Evolutionary conservation across 2,888 invertebrate species (phyloP).

Genomic region (Congeria kusceri): DNA sequence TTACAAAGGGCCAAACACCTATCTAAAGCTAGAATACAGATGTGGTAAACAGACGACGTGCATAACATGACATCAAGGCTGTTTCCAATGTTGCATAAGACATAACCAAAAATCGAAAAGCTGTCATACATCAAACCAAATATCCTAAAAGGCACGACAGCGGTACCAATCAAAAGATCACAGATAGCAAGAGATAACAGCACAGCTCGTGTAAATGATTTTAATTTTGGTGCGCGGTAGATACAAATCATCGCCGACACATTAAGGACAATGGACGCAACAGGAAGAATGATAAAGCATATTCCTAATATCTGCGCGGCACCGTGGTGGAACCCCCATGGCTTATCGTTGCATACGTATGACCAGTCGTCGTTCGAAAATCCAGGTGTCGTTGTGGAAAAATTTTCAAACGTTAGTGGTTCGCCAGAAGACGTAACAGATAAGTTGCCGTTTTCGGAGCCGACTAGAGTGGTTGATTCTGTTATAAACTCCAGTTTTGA

Average conservation of each 20-base stretch:
- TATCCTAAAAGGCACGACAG: slow-evolving; percentile 81
- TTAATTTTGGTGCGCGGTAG: slow-evolving; percentile 50
- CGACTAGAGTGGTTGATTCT: too few species aligned
- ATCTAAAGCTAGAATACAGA: slow-evolving; percentile 78
- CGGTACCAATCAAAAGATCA: slow-evolving; percentile 74
- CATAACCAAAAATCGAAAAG: slow-evolving; percentile 67
- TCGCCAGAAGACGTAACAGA: too few species aligned
- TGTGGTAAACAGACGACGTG: slow-evolving; percentile 77
- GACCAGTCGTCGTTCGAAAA: too few species aligned
- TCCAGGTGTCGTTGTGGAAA: too few species aligned
- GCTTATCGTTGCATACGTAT: too few species aligned
- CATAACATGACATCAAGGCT: slow-evolving; percentile 81
- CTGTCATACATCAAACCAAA: slow-evolving; percentile 75
- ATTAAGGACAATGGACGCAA: slow-evolving; percentile 33
- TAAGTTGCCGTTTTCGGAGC: too few species aligned
- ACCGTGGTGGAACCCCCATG: too few species aligned
- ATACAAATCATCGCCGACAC: slow-evolving; percentile 18
- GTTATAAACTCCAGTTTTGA: too few species aligned
- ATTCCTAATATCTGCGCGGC: neutral
- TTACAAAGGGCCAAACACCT: slow-evolving; percentile 79
- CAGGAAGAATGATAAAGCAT: slow-evolving; percentile 29
- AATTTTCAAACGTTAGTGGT: too few species aligned
- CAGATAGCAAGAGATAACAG: slow-evolving; percentile 79
- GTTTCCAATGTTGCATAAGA: slow-evolving; percentile 73
- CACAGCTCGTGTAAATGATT: slow-evolving; percentile 77